A percentile compares a stretch with the other conserved stretches of the same genome.
phyloP scores from a whole-genome alignment of 1,140 invertebrate species.

The Archegozetes longisetosus region DNA sequence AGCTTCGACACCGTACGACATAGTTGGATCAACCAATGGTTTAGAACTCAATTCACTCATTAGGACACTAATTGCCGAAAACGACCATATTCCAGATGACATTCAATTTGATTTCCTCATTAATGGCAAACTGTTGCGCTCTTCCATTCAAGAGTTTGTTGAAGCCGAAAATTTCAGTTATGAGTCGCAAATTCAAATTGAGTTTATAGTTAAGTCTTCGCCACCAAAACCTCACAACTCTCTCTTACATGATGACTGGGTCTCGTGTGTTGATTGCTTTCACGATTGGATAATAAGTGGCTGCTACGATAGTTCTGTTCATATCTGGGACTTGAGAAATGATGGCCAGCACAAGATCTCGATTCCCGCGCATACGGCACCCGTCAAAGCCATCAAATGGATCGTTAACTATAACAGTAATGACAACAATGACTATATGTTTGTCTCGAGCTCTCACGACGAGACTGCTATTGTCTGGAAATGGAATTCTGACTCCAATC shows the following conservation, averaged over 20 bases:
- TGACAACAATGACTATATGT: slow-evolving; percentile 11
- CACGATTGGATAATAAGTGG: slow-evolving; percentile 74
- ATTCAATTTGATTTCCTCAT: slow-evolving; percentile 79
- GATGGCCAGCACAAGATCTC: slow-evolving; percentile 57
- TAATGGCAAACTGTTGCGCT: slow-evolving; percentile 55
- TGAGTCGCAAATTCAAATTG: slow-evolving; percentile 63
- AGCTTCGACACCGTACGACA: background rate
- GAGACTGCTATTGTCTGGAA: slow-evolving; percentile 80
- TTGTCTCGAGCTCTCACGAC: slow-evolving; percentile 37
- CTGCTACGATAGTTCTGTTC: slow-evolving; percentile 84
- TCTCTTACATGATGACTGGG: slow-evolving; percentile 89
- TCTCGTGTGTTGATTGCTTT: slow-evolving; percentile 56
- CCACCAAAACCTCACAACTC: slow-evolving; percentile 77
- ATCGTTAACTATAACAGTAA: slow-evolving; percentile 41
- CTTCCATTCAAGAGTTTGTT: slow-evolving; percentile 35
- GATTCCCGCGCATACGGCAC: slow-evolving; percentile 66
- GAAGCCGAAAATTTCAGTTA: slow-evolving; percentile 45
- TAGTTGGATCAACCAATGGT: background rate
- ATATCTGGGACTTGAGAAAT: slow-evolving; percentile 61
- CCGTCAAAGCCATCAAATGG: slow-evolving; percentile 75
- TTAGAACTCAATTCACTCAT: background rate
- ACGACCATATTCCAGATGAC: background rate
- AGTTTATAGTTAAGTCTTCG: slow-evolving; percentile 73
- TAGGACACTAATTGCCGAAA: background rate
- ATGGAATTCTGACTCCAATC: slow-evolving; percentile 57